Base-by-base conservation (phyloP, 1,140 invertebrate genomes). In the Adelges cooleyi region DNA sequence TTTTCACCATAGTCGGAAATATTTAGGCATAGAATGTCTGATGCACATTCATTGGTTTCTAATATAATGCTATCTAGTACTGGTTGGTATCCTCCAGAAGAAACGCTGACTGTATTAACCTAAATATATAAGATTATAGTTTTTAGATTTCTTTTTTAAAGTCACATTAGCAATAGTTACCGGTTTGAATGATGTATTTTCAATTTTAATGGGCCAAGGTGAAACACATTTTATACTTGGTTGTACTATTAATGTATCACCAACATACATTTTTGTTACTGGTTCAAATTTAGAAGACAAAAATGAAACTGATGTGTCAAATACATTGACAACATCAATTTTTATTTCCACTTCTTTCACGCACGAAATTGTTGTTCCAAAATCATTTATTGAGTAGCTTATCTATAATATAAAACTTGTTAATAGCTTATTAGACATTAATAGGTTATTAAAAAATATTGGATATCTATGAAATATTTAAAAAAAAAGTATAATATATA, bases 211-310 rank as follows among this genome's bases (percentile, higher is more conserved):
- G 67, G 84, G 80, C 82, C 83, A 86, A 8, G 84, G 84, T 59
- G 85, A 86, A 36, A 81, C 72, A 69, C 83, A 84, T 67, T 79
- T 81, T 54, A 86, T 79, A 68, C 82, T 77, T 48, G 83, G 82
- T 80, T 84, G 84, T n/a, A 85, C 75, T 67, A 84, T 79, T 70
- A 86, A 82, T 15, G 82, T 76, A 72, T 86, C 84, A 69, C 80
- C 77, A 36, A 83, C 78, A 74, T 83, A 86, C 69, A 81, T 81
- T 71, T 84, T 84, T 4, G 79, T 76, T 66, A 86, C 75, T 42
- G 81, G 77, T 71, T 83, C 82, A 69, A 85, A 85, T 66, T 81
- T 76, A 69, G 78, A 78, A 33, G 82, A 80, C 44, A 82, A 78
- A 77, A 83, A 86, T 70, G 81, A 81, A n/a, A 83, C 81, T 3